Evolutionary conservation across 2,888 invertebrate genomes (phyloP).

Genomic region (Andrena minutula): DNA sequence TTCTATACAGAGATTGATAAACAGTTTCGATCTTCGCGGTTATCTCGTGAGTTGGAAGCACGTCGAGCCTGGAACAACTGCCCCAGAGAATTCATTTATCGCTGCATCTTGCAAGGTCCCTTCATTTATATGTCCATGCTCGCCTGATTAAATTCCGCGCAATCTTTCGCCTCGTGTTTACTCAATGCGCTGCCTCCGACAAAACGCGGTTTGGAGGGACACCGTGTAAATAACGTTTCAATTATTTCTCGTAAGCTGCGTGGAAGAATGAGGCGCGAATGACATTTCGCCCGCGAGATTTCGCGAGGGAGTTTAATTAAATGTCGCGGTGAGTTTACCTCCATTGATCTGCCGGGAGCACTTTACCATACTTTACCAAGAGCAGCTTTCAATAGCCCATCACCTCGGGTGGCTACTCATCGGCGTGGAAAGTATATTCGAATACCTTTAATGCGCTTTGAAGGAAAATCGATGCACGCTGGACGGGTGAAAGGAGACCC

Average conservation of each 20-base stretch:
- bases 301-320: conserved; percentile 60
- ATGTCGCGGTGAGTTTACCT: conserved; percentile 64
- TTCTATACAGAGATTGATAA: conserved; percentile 43
- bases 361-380: conserved; percentile 76
- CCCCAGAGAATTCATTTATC: background rate
- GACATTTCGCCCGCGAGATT: conserved; percentile 50
- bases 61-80: background rate
- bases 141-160: background rate
- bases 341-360: conserved; percentile 65
- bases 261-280: background rate
- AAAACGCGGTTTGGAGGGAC: background rate
- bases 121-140: background rate
- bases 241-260: conserved; percentile 1
- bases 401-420: conserved; percentile 77
- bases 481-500: conserved; percentile 51
- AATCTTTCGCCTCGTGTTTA: background rate
- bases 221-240: background rate
- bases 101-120: background rate
- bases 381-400: conserved; percentile 78
- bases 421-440: conserved; percentile 77
- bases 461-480: conserved; percentile 72
- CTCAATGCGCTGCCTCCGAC: background rate
- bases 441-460: conserved; percentile 72
- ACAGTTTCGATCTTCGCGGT: conserved; percentile 23
- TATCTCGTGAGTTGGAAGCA: background rate